Evolutionary conservation across 1,140 invertebrate species (phyloP), one percentile per base, ranked within the genome.

Genomic region (Hypsibius dujardini): DNA sequence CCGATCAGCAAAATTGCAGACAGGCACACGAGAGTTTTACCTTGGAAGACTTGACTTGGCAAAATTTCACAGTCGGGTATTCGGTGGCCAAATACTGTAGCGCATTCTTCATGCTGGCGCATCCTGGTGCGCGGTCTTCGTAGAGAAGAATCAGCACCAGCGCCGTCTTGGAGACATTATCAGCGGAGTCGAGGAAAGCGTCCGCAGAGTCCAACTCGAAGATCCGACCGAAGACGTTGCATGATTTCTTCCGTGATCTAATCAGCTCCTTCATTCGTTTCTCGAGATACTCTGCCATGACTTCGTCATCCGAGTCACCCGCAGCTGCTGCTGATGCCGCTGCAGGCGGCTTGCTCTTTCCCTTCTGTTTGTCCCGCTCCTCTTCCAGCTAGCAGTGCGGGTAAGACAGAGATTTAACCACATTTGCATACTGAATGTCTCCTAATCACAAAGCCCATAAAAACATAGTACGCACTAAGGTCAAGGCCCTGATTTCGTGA

Each of bases 251-350:
- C 47, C 86, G 86, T 79, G 88, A 88, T 72, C 83, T 83, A 75
- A 93, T 81, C 85, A 96, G 90, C 80, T 95, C 90, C 76, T 89
- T 83, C 88, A 96, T 93, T 75, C 92, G 82, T 76, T 92, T 86
- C 75, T 88, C 87, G 75, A 94, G 87, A 80, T 92, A 96, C 77
- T 92, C 85, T 73, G 90, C 82, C 1, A 96, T 80, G 79, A 95
- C 92, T 60, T 89, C 87, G 80, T 95, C 91, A 74, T 81, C 78
- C 7, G 77, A 67, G 14, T 78, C 76, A 73, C 87, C 84, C 70
- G 92, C 78, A 15, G 92, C 79, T 73, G 90, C 87, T n/a, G 86
- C 86, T 15, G 92, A 77, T 73, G 93, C 88, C 28, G 87, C 85
- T 78, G 90, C 87, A 7, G 50, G n/a, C 50, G n/a, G 50, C 46